Base-by-base conservation (phyloP, 2,888 invertebrate species). In the Aplocera efformata region DNA sequence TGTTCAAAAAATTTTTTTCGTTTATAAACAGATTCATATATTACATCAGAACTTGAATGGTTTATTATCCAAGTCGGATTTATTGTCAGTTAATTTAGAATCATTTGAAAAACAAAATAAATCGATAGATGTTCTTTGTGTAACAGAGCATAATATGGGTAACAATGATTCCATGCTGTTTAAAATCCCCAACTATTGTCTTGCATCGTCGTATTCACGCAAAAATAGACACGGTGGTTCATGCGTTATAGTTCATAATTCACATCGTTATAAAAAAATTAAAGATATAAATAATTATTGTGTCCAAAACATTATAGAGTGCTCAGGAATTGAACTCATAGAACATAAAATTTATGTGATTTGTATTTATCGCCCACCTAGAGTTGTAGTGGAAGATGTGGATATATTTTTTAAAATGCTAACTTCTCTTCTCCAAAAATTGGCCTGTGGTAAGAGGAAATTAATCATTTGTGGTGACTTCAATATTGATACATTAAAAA, bases 111-210 rank as follows among this genome's bases (percentile, higher is more conserved):
- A 28, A 5, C 8, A 11, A 11, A 26, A 13, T 10, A 2, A 7
- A 6, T 22, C 27, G 7, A 20, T 35, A n/a, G 35, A 35, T 8
- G 23, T 35, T 7, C 13, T 35, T 1, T 35, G 35, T 29, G 0
- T 35, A 13, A 35, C 35, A 6, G 35, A 35, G 9, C 35, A 35
- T n/a, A 35, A 35, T 23, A 35, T 35, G 35, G 22, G 17, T 10
- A 17, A 35, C n/a, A 21, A 22, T 5, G 35, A 35, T 8, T 9
- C 26, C 5, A 7, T 11, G n/a, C 21, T 28, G n/a, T 2, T 35
- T 1, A 21, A 28, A n/a, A 7, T 35, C 1, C 28, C 27, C 7
- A 35, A 28, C 10, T 28, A 22, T 13, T 27, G 7, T 11, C 5
- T 35, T 3, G 5, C 28, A 10, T 23, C 28, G 7, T 13, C 6